Conservation (phyloP, 1,140 invertebrate genomes). For the Bombyx mandarina region DNA sequence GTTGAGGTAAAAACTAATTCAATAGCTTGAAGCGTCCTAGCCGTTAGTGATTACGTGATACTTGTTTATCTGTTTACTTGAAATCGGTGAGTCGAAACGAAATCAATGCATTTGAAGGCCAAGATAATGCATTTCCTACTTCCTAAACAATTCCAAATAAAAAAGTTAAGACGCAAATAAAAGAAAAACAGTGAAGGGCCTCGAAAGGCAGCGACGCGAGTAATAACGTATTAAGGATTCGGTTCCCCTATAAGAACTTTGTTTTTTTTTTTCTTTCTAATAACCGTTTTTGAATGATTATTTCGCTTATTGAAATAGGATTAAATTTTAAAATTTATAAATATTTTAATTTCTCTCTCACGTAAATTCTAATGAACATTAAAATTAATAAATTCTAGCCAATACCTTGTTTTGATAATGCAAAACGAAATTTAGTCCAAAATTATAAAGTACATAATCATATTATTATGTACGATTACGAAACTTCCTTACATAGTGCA, state of each 20-base stretch:
- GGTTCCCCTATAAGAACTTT: slow-evolving; percentile 1
- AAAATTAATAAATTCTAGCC: too few relatives aligned
- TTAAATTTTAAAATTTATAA: too few relatives aligned
- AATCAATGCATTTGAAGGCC: slow-evolving; percentile 30
- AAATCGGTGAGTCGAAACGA: slow-evolving; percentile 14
- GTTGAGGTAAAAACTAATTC: too few relatives aligned
- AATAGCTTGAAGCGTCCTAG: too few relatives aligned
- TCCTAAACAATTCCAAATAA: slow-evolving; percentile 27
- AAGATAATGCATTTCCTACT: slow-evolving; percentile 36
- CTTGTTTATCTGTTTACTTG: too few relatives aligned
- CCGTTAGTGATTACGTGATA: too few relatives aligned
- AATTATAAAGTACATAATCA: neutral
- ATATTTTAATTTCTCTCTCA: too few relatives aligned
- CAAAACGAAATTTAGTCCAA: neutral
- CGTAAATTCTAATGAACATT: too few relatives aligned
- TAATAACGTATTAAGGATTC: slow-evolving; percentile 8
- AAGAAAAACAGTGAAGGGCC: slow-evolving; percentile 29
- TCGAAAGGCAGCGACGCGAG: slow-evolving; percentile 12
- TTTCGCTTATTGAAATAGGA: too few relatives aligned
- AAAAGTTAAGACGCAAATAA: slow-evolving; percentile 15
- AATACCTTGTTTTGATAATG: neutral
- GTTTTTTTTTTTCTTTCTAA: too few relatives aligned
- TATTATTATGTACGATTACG: neutral
- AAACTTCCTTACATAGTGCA: too few relatives aligned
- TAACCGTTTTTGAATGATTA: too few relatives aligned